Conservation (phyloP, 1,140 invertebrate species). For the Danaus plexippus region DNA sequence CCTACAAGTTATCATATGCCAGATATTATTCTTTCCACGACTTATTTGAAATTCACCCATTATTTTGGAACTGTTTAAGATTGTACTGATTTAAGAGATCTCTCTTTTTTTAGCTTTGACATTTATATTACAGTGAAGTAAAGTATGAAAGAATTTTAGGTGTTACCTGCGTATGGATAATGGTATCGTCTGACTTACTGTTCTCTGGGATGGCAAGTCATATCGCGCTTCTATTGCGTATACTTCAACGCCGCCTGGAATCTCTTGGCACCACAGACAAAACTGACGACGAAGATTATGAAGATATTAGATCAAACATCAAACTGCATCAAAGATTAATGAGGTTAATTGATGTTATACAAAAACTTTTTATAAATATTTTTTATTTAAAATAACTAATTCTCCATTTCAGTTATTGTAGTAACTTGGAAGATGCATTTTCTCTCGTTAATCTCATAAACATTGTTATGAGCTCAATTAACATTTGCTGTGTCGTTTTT, state of each 20-base stretch:
- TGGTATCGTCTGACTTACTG: conserved; percentile 54
- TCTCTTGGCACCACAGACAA: conserved; percentile 27
- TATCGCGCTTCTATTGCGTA: conserved; percentile 45
- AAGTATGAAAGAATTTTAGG: conserved; percentile 30
- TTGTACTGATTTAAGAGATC: too few species aligned
- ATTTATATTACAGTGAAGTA: not conserved
- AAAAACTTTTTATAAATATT: conserved; percentile 7
- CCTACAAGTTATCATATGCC: too few species aligned
- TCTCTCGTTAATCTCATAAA: conserved; percentile 57
- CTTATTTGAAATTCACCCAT: too few species aligned
- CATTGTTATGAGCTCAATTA: conserved; percentile 57
- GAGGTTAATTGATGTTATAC: conserved; percentile 24
- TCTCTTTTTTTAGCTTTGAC: too few species aligned
- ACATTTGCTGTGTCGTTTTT: conserved; percentile 60
- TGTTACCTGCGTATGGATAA: conserved; percentile 57
- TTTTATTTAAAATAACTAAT: too few species aligned
- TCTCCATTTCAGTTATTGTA: conserved; percentile 47
- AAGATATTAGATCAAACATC: conserved; percentile 45
- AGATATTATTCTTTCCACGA: too few species aligned
- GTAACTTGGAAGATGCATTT: conserved; percentile 53
- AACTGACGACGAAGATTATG: conserved; percentile 40
- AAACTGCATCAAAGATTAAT: conserved; percentile 60
- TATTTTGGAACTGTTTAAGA: too few species aligned
- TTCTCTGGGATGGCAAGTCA: conserved; percentile 61
- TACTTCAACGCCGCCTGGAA: conserved; percentile 46